Conservation (phyloP, 2,113 vertebrate genomes). For the Dolichotis patagonum region DNA sequence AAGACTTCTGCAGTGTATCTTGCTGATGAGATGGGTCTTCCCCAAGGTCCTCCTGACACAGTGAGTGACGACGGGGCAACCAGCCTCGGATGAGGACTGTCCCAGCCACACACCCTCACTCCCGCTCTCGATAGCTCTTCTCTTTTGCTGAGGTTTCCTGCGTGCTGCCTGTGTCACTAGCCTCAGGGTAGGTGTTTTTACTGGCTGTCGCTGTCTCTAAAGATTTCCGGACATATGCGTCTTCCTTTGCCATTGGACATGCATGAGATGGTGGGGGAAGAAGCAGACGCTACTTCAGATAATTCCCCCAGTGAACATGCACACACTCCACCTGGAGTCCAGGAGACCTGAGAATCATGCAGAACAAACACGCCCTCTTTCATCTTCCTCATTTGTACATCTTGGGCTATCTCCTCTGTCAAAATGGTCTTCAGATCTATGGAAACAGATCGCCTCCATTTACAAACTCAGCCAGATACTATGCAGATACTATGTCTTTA, state of each 20-base stretch:
- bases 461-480: neutral
- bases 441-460: neutral
- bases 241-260: neutral
- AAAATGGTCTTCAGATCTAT: neutral
- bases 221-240: neutral
- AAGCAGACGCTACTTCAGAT: neutral
- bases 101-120: rapidly evolving
- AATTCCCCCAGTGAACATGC: neutral
- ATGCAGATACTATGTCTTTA: neutral
- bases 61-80: neutral
- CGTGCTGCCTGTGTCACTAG: neutral
- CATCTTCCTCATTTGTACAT: neutral
- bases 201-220: neutral
- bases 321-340: neutral
- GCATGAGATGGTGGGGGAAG: neutral
- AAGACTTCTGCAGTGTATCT: neutral
- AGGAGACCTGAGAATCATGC: neutral
- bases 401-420: neutral
- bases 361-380: neutral
- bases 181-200: neutral
- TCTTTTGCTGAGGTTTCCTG: neutral
- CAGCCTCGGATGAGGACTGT: rapidly evolving
- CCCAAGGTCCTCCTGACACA: neutral
- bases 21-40: neutral
- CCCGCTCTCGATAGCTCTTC: neutral